Percentiles rank a stretch among this genome's conserved stretches.
Evolutionary conservation across 2,113 vertebrate species (phyloP).

Genomic region (Tetrao urogallus): DNA sequence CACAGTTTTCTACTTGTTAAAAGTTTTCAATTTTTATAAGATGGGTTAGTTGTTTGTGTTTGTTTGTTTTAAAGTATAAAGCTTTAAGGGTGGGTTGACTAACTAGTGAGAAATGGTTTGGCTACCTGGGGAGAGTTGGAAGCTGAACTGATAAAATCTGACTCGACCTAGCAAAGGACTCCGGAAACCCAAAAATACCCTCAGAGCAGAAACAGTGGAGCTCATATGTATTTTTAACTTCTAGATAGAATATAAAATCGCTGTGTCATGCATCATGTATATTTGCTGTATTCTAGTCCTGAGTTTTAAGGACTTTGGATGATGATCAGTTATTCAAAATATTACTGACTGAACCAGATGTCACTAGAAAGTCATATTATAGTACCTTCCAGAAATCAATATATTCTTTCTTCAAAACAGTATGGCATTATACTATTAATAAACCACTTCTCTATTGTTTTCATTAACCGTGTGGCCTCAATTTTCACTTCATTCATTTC

Average conservation of each 20-base stretch:
- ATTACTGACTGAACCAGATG: neutral
- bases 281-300: neutral
- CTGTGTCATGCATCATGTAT: neutral
- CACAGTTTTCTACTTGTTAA: neutral
- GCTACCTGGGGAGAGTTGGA: neutral
- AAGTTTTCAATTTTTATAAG: neutral
- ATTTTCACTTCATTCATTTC: slow-evolving; percentile 34
- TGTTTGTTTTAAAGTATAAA: neutral
- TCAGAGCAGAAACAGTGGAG: neutral
- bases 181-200: neutral
- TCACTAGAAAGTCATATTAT: neutral
- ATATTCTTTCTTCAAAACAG: neutral
- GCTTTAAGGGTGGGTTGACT: neutral
- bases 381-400: neutral
- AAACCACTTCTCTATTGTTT: slow-evolving; percentile 21
- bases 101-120: neutral
- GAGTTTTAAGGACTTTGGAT: neutral
- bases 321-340: neutral
- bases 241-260: neutral
- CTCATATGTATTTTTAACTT: neutral
- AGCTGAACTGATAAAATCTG: neutral
- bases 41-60: neutral
- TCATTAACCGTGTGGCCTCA: neutral
- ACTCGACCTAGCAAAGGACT: neutral
- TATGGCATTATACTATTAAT: neutral